Evolutionary conservation across 1,140 invertebrate species (phyloP).

Genomic region (Nebria ingens): DNA sequence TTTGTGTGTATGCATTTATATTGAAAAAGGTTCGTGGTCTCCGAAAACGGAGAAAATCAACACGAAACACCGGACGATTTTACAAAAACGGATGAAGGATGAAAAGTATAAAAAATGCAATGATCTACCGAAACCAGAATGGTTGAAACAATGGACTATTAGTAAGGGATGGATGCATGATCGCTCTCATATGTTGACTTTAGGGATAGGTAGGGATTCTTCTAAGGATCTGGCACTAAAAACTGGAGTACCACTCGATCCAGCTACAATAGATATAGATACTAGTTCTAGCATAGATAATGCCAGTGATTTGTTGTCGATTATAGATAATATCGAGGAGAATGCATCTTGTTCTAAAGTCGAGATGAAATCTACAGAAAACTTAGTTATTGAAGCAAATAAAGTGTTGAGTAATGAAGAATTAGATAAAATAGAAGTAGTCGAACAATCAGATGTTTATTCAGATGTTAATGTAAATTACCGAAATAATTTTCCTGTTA

Average conservation of each 20-base stretch:
- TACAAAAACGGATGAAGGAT: conserved; percentile 15
- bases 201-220: neutral
- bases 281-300: neutral
- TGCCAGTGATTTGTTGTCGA: neutral
- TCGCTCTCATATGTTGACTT: conserved; percentile 25
- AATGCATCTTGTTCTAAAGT: neutral
- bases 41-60: conserved; percentile 11
- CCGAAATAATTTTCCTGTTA: neutral
- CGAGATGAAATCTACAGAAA: neutral
- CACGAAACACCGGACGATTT: conserved; percentile 14
- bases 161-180: conserved; percentile 35
- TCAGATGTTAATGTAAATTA: conserved; percentile 1
- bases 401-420: too few species aligned
- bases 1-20: conserved; percentile 23
- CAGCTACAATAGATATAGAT: neutral
- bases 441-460: neutral
- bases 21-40: conserved; percentile 22
- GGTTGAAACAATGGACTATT: conserved; percentile 34
- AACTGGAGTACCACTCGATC: neutral
- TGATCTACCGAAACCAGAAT: conserved; percentile 24
- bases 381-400: too few species aligned
- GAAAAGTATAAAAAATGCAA: conserved; percentile 9
- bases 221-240: neutral
- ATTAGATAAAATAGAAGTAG: conserved; percentile 1
- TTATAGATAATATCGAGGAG: neutral